Percentiles rank a stretch among this genome's conserved stretches.
Conservation (phyloP, 37 sponge, comb jelly and placozoan species). For the Chondrosia reniformis region DNA sequence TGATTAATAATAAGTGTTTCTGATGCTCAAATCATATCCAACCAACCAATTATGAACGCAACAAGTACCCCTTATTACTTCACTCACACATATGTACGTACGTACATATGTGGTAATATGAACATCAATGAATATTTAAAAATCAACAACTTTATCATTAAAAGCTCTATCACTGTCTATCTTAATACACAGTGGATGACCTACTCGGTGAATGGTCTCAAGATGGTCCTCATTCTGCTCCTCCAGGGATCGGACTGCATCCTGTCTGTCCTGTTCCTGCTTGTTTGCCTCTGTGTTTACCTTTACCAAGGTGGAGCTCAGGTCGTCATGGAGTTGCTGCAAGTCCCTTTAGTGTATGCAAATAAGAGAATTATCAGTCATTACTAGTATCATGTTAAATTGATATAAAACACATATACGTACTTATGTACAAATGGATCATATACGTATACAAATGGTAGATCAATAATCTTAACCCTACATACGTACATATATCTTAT, state of each 20-base stretch:
- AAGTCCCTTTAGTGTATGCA: background rate
- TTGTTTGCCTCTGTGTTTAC: background rate
- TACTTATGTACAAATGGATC: background rate
- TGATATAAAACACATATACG: background rate
- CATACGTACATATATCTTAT: conserved; percentile 7
- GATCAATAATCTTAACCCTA: too few species aligned
- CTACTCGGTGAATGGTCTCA: too few species aligned
- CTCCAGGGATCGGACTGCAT: background rate
- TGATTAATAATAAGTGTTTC: too few species aligned
- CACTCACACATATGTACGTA: background rate
- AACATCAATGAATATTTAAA: background rate
- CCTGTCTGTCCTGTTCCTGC: background rate
- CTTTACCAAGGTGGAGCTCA: background rate
- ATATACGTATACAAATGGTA: too few species aligned
- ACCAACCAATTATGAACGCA: too few species aligned
- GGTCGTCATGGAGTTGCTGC: background rate
- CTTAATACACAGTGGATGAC: too few species aligned
- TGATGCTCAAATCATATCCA: too few species aligned
- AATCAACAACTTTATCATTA: too few species aligned
- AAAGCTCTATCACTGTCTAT: too few species aligned
- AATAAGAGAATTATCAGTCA: too few species aligned
- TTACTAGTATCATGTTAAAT: background rate
- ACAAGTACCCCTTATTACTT: background rate
- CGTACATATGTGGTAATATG: too few species aligned
- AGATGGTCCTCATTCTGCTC: background rate